Evolutionary conservation across 2,797 vertebrate species (phyloP).

Genomic region (Leucoraja ocellata): DNA sequence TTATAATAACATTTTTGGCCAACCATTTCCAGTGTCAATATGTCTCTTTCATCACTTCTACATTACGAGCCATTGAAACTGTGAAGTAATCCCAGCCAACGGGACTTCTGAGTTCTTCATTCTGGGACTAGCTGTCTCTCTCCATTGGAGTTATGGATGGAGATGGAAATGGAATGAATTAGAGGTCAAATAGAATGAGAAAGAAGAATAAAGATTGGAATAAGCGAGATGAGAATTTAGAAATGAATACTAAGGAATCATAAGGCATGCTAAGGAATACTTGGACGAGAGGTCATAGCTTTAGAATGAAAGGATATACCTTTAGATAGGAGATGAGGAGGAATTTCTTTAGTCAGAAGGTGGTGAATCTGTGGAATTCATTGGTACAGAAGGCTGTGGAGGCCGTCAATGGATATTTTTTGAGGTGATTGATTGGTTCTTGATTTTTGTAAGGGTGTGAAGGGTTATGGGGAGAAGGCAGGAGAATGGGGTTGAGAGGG

Average conservation of each 20-base stretch:
- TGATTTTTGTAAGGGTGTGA: no score
- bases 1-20: neutral
- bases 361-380: no score
- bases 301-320: no score
- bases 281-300: no score
- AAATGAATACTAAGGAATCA: neutral
- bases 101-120: neutral
- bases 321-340: no score
- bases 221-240: neutral
- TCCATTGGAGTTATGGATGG: neutral
- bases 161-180: neutral
- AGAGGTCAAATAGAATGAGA: neutral
- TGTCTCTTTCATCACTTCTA: neutral
- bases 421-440: no score
- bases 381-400: no score
- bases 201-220: neutral
- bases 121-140: neutral
- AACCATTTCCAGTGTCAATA: neutral
- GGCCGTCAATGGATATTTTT: no score
- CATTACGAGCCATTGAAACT: neutral
- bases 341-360: no score
- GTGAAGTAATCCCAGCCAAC: neutral
- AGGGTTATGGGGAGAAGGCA: no score
- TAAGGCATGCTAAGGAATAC: no score
- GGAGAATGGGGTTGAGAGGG: no score